Conservation (phyloP, 2,888 invertebrate species). For the Amiota mariae region DNA sequence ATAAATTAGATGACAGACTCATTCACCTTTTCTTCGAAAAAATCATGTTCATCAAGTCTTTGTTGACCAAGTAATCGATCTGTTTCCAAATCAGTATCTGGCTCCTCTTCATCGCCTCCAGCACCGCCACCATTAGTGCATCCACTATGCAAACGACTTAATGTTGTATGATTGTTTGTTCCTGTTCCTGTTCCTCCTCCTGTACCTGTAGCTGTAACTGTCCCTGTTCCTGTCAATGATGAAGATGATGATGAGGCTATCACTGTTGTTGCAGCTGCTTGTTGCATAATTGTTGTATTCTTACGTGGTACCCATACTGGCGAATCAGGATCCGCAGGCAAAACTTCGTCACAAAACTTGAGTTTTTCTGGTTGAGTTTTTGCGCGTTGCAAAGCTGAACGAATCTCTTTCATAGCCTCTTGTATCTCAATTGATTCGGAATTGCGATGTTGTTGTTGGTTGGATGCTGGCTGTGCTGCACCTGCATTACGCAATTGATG, state of each 20-base stretch:
- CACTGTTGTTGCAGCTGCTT: slow-evolving; percentile 18
- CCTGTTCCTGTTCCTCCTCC: background rate
- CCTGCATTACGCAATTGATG: slow-evolving; percentile 64
- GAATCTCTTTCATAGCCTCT: slow-evolving; percentile 87
- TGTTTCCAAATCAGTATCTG: slow-evolving; percentile 99
- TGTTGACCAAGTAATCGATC: slow-evolving; percentile 95
- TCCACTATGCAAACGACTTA: slow-evolving; percentile 49
- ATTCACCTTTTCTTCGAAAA: slow-evolving; percentile 81
- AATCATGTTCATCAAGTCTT: slow-evolving; percentile 91
- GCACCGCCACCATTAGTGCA: background rate
- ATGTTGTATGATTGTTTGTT: slow-evolving; percentile 22
- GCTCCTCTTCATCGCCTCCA: slow-evolving; percentile 81
- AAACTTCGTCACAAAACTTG: slow-evolving; percentile 70
- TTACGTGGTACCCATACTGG: slow-evolving; percentile 73
- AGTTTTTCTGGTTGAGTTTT: slow-evolving; percentile 72
- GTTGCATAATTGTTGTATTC: slow-evolving; percentile 30
- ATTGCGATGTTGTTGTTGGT: slow-evolving; percentile 64
- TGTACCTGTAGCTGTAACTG: too few species aligned
- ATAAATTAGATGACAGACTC: background rate
- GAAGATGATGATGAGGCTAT: background rate
- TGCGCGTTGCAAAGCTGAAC: slow-evolving; percentile 80
- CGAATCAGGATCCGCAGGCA: slow-evolving; percentile 69
- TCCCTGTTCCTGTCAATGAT: background rate
- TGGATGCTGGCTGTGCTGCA: slow-evolving; percentile 34
- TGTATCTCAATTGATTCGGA: slow-evolving; percentile 76